Evolutionary conservation across 2,888 invertebrate species (phyloP).

Genomic region (Ophion costatus): DNA sequence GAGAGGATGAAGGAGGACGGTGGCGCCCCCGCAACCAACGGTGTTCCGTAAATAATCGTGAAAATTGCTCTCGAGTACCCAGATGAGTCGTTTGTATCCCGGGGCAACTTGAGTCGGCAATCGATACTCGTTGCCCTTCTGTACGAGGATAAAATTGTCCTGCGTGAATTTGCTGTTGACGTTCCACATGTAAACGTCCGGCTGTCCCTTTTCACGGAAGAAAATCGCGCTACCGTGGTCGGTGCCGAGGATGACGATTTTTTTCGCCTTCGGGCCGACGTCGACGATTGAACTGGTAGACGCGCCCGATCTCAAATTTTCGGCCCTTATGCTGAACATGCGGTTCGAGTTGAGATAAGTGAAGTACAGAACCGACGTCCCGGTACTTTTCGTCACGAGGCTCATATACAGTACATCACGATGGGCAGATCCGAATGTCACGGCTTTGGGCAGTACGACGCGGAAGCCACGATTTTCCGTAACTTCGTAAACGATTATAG

Average conservation of each 20-base stretch:
- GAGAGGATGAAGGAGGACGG: conserved; percentile 86
- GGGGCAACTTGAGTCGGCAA: conserved; percentile 87
- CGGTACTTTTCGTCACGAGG: conserved; percentile 84
- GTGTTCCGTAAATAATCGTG: conserved; percentile 87
- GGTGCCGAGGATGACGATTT: conserved; percentile 86
- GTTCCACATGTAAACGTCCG: conserved; percentile 88
- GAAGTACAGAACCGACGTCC: conserved; percentile 85
- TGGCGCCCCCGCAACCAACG: conserved; percentile 87
- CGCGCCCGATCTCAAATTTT: conserved; percentile 85
- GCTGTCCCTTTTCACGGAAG: conserved; percentile 85
- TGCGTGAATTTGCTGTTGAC: conserved; percentile 85
- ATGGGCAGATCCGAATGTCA: conserved; percentile 79
- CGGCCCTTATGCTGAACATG: conserved; percentile 86
- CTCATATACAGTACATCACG: conserved; percentile 87
- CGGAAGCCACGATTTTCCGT: conserved; percentile 84
- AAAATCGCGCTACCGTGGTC: conserved; percentile 86
- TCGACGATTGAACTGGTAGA: conserved; percentile 86
- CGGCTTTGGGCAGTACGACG: conserved; percentile 85
- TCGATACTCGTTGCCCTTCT: conserved; percentile 86
- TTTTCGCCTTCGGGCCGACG: conserved; percentile 85
- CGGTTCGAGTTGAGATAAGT: conserved; percentile 86
- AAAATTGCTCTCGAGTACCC: conserved; percentile 88
- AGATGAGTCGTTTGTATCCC: conserved; percentile 86
- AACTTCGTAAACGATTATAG: conserved; percentile 85
- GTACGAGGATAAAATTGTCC: conserved; percentile 86